Evolutionary conservation across 2,888 invertebrate species (phyloP).

Genomic region (Leptinotarsa juncta): DNA sequence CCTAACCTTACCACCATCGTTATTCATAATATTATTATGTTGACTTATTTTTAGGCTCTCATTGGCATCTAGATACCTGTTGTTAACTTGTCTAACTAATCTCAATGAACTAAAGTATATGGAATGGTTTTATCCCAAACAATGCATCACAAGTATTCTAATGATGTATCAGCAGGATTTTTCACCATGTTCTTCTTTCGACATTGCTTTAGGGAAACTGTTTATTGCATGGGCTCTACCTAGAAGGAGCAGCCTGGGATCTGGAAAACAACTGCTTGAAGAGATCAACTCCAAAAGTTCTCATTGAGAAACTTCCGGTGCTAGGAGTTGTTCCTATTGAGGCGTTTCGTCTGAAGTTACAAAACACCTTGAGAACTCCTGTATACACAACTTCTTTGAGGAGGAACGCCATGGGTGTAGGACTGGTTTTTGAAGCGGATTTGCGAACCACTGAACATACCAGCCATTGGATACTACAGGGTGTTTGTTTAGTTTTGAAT

Average conservation of each 20-base stretch:
- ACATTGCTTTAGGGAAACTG: conserved; percentile 74
- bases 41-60: too few species aligned
- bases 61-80: too few species aligned
- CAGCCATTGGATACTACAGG: conserved; percentile 92
- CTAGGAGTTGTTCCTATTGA: conserved; percentile 89
- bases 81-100: too few species aligned
- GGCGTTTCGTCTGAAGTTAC: conserved; percentile 81
- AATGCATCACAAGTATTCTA: too few species aligned
- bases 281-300: conserved; percentile 83
- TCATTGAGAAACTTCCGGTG: conserved; percentile 87
- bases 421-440: conserved; percentile 91
- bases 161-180: not conserved
- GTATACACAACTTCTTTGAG: conserved; percentile 91
- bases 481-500: conserved; percentile 89
- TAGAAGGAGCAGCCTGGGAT: conserved; percentile 93
- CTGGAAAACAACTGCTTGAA: conserved; percentile 75
- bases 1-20: too few species aligned
- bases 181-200: not conserved
- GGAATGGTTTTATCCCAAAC: too few species aligned
- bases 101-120: too few species aligned
- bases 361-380: conserved; percentile 89
- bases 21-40: too few species aligned
- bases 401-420: conserved; percentile 91
- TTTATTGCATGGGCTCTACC: conserved; percentile 81
- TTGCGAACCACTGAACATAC: conserved; percentile 83